Percentiles rank a stretch among this genome's conserved stretches.
phyloP scores from a whole-genome alignment of 2,888 invertebrate species.

The Orthonevra nobilis region DNA sequence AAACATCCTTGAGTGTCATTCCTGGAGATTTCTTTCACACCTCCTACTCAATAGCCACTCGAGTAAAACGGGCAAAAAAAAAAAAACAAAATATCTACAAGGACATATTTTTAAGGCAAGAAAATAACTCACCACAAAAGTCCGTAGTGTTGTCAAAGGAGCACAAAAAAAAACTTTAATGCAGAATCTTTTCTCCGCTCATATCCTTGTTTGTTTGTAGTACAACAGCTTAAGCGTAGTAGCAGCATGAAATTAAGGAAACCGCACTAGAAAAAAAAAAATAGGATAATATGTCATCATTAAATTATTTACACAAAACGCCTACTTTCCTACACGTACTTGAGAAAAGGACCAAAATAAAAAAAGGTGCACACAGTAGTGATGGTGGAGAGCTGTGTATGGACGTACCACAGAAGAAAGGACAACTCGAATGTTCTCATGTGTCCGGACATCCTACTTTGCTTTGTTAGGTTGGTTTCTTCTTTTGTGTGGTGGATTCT shows the following conservation, averaged over 20 bases:
- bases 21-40: slow-evolving; percentile 52
- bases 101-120: slow-evolving; percentile 6
- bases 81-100: too few relatives aligned
- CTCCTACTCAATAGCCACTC: slow-evolving; percentile 66
- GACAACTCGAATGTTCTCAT: slow-evolving; percentile 55
- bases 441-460: slow-evolving; percentile 67
- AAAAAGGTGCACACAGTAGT: slow-evolving; percentile 23
- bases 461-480: slow-evolving; percentile 34
- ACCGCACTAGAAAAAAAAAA: slow-evolving; percentile 27
- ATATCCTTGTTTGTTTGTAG: slow-evolving; percentile 55
- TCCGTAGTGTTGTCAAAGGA: slow-evolving; percentile 47
- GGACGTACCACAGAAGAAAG: too few relatives aligned
- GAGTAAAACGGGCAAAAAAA: slow-evolving; percentile 51
- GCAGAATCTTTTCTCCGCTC: slow-evolving; percentile 19
- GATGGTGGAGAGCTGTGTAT: too few relatives aligned
- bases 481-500: slow-evolving; percentile 30
- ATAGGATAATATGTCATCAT: slow-evolving; percentile 67
- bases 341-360: slow-evolving; percentile 28
- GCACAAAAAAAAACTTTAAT: slow-evolving; percentile 44
- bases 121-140: slow-evolving; percentile 1
- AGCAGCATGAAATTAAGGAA: slow-evolving; percentile 55
- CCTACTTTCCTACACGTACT: slow-evolving; percentile 60
- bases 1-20: slow-evolving; percentile 59
- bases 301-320: slow-evolving; percentile 68
- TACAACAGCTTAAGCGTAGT: slow-evolving; percentile 38